Percentiles rank a stretch among this genome's conserved stretches.
phyloP scores from a whole-genome alignment of 2,797 vertebrate genomes.

The Geotrypetes seraphini region DNA sequence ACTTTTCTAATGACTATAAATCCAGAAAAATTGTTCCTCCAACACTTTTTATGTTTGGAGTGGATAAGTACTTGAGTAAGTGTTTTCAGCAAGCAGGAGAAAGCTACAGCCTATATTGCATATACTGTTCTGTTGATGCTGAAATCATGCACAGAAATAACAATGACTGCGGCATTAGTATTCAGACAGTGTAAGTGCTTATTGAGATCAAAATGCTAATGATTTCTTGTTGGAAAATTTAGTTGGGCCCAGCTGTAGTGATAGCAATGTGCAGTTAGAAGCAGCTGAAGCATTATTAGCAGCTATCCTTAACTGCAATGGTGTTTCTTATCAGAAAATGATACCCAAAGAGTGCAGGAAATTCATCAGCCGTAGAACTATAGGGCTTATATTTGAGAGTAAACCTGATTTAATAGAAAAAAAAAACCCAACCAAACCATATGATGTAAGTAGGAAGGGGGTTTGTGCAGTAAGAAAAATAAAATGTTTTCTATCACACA shows the following conservation, averaged over 20 bases:
- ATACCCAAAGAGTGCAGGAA: slow-evolving; percentile 1
- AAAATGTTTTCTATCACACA: too few relatives aligned
- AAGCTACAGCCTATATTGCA: slow-evolving; percentile 11
- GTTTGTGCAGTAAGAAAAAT: too few relatives aligned
- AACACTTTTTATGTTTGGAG: not conserved
- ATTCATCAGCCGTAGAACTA: not conserved
- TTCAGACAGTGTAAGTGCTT: slow-evolving; percentile 44
- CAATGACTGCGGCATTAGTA: slow-evolving; percentile 35
- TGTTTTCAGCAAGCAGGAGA: slow-evolving; percentile 26
- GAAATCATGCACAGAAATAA: slow-evolving; percentile 30
- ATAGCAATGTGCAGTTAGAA: slow-evolving; percentile 16
- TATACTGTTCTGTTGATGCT: slow-evolving; percentile 20
- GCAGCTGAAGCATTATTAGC: slow-evolving; percentile 19
- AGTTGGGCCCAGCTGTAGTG: slow-evolving; percentile 31
- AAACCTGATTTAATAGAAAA: not conserved
- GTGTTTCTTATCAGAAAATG: slow-evolving; percentile 4
- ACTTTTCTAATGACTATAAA: not conserved
- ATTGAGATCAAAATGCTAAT: slow-evolving; percentile 56
- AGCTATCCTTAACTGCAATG: slow-evolving; percentile 6
- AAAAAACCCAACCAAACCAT: too few relatives aligned
- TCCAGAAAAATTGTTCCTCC: slow-evolving; percentile 8
- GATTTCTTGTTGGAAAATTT: slow-evolving; percentile 37
- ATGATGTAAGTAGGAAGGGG: too few relatives aligned
- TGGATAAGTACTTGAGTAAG: slow-evolving; percentile 10
- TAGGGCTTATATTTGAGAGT: not conserved